These are phyloP conservation scores for Drepanosiphum platanoidis DNA, from an alignment of 2,888 invertebrate genomes.

Conservation along the genomic window DNA sequence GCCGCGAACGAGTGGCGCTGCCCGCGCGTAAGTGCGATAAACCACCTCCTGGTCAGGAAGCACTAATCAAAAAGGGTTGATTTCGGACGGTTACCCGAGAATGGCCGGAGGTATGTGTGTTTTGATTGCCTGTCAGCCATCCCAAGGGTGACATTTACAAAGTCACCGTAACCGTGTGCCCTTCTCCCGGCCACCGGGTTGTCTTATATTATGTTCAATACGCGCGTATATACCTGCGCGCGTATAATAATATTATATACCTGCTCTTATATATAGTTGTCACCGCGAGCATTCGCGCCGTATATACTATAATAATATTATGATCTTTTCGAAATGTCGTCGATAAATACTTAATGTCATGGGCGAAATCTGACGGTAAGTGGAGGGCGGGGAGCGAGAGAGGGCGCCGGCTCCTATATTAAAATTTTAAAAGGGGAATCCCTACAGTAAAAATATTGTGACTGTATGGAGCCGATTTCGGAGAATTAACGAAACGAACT, in stretches of 20 bases:
- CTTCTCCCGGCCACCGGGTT: neutral
- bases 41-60: conserved; percentile 51
- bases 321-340: neutral
- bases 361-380: no score
- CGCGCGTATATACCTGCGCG: neutral
- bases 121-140: conserved; percentile 57
- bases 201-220: conserved; percentile 28
- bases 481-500: no score
- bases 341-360: no score
- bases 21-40: conserved; percentile 54
- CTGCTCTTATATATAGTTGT: neutral
- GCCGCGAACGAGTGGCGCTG: neutral
- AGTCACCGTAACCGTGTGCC: conserved; percentile 32
- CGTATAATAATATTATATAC: neutral
- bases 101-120: conserved; percentile 54
- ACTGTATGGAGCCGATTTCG: no score
- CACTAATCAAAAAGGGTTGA: conserved; percentile 61
- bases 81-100: conserved; percentile 46
- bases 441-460: no score
- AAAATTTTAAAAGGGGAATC: no score
- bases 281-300: neutral
- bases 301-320: neutral
- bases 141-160: conserved; percentile 56
- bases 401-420: no score
- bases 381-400: no score